These are phyloP conservation scores for Hypsibius dujardini DNA, from an alignment of 1,140 invertebrate species.

Conservation along the genomic window DNA sequence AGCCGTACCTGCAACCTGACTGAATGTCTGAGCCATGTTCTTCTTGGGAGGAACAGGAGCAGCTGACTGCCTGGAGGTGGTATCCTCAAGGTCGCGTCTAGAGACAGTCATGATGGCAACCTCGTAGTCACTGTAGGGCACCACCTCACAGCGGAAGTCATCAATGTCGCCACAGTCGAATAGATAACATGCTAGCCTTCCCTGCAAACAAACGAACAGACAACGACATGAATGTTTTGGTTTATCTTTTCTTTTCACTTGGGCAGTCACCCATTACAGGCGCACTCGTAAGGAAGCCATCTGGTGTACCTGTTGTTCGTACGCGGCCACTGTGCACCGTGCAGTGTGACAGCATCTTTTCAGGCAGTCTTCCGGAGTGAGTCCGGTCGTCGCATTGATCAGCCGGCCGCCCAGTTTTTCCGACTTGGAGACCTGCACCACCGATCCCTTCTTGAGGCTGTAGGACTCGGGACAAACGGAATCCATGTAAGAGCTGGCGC, in stretches of 20 bases:
- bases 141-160: slow-evolving; percentile 11
- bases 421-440: slow-evolving; percentile 12
- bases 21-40: background rate
- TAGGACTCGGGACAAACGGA: background rate
- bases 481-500: background rate
- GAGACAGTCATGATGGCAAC: background rate
- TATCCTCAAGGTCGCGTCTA: background rate
- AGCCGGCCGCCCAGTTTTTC: slow-evolving; percentile 10
- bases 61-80: background rate
- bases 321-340: slow-evolving; percentile 4
- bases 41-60: background rate
- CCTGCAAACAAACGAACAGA: background rate
- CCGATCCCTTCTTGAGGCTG: slow-evolving; percentile 1
- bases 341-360: background rate
- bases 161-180: background rate
- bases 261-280: background rate
- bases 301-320: slow-evolving; percentile 7
- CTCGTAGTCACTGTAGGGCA: slow-evolving; percentile 12
- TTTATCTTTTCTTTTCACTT: background rate
- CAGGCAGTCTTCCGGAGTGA: background rate
- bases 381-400: slow-evolving; percentile 11
- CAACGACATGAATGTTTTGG: no score
- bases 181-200: background rate
- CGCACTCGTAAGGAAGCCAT: background rate
- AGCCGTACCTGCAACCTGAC: background rate